Evolutionary conservation across 2,113 vertebrate genomes (phyloP).

Genomic region (Sebastes fasciatus): DNA sequence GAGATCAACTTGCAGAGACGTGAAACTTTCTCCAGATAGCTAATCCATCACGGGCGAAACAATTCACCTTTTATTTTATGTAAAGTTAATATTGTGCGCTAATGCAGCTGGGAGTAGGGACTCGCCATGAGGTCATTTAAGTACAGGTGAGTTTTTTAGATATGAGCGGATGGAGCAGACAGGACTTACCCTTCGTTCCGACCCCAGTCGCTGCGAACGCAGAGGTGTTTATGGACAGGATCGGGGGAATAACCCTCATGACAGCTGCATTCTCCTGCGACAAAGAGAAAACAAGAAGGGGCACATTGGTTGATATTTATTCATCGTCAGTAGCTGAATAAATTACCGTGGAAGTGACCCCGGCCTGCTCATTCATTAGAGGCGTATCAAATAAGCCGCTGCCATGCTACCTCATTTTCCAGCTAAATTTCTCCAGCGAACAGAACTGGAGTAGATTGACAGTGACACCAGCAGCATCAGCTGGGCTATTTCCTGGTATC

Average conservation of each 20-base stretch:
- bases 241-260: slow-evolving; percentile 95
- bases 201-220: slow-evolving; percentile 96
- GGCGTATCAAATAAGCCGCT: slow-evolving; percentile 47
- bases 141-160: slow-evolving; percentile 5
- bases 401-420: slow-evolving; percentile 22
- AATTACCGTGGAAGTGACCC: neutral
- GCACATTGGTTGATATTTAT: slow-evolving; percentile 56
- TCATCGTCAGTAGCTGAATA: slow-evolving; percentile 44
- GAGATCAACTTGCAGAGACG: slow-evolving; percentile 13
- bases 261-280: slow-evolving; percentile 96
- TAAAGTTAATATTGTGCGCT: slow-evolving; percentile 29
- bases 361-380: slow-evolving; percentile 50
- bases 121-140: neutral
- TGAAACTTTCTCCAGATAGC: neutral
- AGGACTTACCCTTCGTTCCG: slow-evolving; percentile 95
- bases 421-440: slow-evolving; percentile 30
- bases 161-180: slow-evolving; percentile 8
- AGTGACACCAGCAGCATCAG: neutral
- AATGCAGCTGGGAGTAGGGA: slow-evolving; percentile 5
- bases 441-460: neutral
- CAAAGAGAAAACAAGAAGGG: slow-evolving; percentile 46
- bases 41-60: slow-evolving; percentile 35
- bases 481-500: neutral
- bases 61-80: slow-evolving; percentile 29
- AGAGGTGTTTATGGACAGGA: slow-evolving; percentile 92